Evolutionary conservation across 1,140 invertebrate genomes (phyloP).

Genomic region (Scylla paramamosain): DNA sequence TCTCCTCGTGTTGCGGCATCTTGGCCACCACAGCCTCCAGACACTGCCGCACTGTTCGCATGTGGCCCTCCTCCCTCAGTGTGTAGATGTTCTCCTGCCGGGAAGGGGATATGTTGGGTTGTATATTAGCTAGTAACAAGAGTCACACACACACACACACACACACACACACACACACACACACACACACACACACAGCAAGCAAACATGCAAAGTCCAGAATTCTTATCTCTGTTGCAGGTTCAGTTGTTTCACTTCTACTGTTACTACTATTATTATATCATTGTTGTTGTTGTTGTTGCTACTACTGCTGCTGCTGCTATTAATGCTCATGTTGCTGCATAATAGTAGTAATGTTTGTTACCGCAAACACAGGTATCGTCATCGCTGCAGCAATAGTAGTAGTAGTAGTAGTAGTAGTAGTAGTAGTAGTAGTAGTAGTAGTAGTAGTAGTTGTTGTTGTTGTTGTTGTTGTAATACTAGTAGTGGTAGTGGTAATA

Average conservation of each 20-base stretch:
- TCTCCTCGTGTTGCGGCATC: slow-evolving; percentile 83
- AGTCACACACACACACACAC: neutral
- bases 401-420: slow-evolving; percentile 33
- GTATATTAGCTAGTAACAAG: too few relatives aligned
- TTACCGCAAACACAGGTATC: too few relatives aligned
- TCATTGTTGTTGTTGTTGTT: too few relatives aligned
- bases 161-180: slow-evolving; percentile 37
- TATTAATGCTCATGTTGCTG: too few relatives aligned
- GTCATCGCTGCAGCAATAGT: neutral
- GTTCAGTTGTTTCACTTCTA: neutral
- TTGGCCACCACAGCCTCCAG: slow-evolving; percentile 80
- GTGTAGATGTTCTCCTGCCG: slow-evolving; percentile 30
- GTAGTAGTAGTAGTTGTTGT: neutral
- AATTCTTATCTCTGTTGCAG: too few relatives aligned
- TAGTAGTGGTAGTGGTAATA: neutral
- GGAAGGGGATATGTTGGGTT: neutral
- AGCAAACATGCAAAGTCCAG: neutral
- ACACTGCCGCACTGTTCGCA: slow-evolving; percentile 79
- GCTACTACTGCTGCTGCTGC: too few relatives aligned
- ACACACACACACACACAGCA: slow-evolving; percentile 35
- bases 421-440: neutral
- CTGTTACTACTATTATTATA: too few relatives aligned
- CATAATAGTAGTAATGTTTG: too few relatives aligned
- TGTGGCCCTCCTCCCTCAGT: neutral
- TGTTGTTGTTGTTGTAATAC: neutral